These are phyloP conservation scores for Achatina immaculata DNA, from an alignment of 1,140 invertebrate species.

Conservation along the genomic window DNA sequence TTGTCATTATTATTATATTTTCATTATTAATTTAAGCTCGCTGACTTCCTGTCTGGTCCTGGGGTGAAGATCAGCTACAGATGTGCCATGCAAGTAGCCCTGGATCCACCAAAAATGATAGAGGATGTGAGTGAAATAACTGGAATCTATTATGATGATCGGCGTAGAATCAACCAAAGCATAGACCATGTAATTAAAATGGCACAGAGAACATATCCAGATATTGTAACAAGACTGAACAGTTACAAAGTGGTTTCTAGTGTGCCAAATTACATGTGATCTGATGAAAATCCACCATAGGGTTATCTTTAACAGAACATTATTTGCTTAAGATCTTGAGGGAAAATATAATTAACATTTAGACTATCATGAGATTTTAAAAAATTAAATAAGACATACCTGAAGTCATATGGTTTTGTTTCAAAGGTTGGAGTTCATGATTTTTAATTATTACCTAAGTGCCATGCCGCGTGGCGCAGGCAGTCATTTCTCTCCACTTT, in stretches of 20 bases:
- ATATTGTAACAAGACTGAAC: constrained; percentile 4
- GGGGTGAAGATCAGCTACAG: constrained; percentile 20
- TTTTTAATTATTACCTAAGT: no score
- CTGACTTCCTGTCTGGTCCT: neutral
- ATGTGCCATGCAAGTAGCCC: constrained; percentile 16
- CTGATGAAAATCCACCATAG: neutral
- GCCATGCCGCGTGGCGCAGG: no score
- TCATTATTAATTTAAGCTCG: neutral
- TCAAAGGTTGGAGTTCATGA: neutral
- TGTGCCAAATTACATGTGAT: neutral
- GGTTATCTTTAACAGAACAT: neutral
- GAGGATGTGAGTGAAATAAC: constrained; percentile 1
- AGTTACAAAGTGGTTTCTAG: constrained; percentile 4
- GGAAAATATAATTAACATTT: neutral
- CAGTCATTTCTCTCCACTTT: no score
- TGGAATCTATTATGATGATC: constrained; percentile 20
- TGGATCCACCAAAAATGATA: neutral
- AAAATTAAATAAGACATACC: neutral
- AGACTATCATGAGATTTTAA: neutral
- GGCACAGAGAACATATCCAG: neutral
- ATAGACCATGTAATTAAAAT: constrained; percentile 11
- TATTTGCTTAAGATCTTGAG: neutral
- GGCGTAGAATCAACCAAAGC: constrained; percentile 20
- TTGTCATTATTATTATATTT: neutral
- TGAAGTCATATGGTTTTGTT: neutral